phyloP scores from a whole-genome alignment of 2,888 invertebrate species.

The Artemia sp. region DNA sequence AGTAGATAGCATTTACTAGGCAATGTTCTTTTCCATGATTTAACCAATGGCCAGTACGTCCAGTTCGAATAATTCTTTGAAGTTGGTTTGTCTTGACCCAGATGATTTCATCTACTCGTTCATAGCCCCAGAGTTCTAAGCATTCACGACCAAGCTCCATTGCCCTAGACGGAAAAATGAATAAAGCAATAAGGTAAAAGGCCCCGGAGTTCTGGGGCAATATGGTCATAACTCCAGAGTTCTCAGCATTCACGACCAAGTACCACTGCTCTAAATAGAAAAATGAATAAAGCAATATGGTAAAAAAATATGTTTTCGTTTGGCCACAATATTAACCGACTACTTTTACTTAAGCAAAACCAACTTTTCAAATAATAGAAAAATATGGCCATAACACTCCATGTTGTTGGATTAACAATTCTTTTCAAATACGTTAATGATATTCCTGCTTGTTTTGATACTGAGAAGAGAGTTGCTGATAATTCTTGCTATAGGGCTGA shows the following conservation, averaged over 20 bases:
- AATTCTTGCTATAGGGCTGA: too few species aligned
- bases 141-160: constrained; percentile 94
- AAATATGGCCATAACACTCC: too few species aligned
- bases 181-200: background rate
- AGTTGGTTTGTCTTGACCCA: constrained; percentile 99
- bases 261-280: constrained; percentile 63
- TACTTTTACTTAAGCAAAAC: too few species aligned
- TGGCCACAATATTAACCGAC: background rate
- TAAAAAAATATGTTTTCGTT: background rate
- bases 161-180: constrained; percentile 41
- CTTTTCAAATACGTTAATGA: too few species aligned
- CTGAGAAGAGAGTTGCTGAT: too few species aligned
- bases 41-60: constrained; percentile 92
- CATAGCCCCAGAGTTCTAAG: constrained; percentile 88
- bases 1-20: constrained; percentile 39
- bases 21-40: constrained; percentile 98
- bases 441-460: too few species aligned
- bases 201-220: constrained; percentile 92
- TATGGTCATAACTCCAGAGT: constrained; percentile 89
- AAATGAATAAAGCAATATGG: background rate
- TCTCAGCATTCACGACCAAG: constrained; percentile 85
- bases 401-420: too few species aligned
- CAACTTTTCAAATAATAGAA: too few species aligned
- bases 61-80: constrained; percentile 88
- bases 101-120: constrained; percentile 86